Evolutionary conservation across 1,140 invertebrate species (phyloP).

Genomic region (Ectropis grisescens): DNA sequence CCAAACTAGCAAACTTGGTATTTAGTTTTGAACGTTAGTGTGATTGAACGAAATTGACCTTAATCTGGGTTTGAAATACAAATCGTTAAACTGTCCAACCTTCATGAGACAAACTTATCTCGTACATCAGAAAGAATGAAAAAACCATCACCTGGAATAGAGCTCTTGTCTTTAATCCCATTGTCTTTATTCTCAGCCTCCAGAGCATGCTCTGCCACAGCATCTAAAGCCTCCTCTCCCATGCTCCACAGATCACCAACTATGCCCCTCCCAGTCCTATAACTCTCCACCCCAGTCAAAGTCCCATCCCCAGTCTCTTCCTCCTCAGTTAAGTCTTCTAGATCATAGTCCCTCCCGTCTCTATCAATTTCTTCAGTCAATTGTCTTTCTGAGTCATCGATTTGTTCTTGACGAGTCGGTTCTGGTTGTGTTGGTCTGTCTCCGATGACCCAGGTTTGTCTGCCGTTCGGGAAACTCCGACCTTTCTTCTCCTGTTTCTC

Average conservation of each 20-base stretch:
- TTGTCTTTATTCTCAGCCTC: conserved; percentile 40
- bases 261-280: conserved; percentile 30
- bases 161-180: conserved; percentile 40
- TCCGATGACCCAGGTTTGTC: conserved; percentile 43
- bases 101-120: too few relatives aligned
- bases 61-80: too few relatives aligned
- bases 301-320: background rate
- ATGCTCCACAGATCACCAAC: conserved; percentile 34
- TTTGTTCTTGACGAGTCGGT: conserved; percentile 2
- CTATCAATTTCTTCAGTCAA: conserved; percentile 1
- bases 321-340: background rate
- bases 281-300: conserved; percentile 3
- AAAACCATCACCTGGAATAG: conserved; percentile 40
- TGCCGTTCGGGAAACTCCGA: conserved; percentile 17
- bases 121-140: too few relatives aligned
- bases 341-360: background rate
- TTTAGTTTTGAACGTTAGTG: too few relatives aligned
- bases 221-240: conserved; percentile 41
- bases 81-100: too few relatives aligned
- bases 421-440: conserved; percentile 6
- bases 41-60: too few relatives aligned
- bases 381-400: conserved; percentile 1
- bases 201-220: conserved; percentile 41
- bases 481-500: conserved; percentile 33
- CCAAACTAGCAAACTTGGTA: too few relatives aligned